Evolutionary conservation across 2,888 invertebrate genomes (phyloP).

Genomic region (Drosophila yooni): DNA sequence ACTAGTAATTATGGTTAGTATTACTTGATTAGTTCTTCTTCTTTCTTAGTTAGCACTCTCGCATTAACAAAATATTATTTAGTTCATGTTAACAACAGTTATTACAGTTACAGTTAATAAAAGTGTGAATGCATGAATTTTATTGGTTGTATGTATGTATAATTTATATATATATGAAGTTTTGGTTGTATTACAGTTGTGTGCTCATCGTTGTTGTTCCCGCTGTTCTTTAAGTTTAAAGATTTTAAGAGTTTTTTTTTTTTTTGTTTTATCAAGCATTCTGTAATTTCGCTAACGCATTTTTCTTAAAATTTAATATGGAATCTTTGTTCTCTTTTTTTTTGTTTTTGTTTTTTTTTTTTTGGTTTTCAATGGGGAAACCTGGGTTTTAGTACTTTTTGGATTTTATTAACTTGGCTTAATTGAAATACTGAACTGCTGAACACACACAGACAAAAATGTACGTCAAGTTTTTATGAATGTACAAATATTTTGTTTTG

Average conservation of each 20-base stretch:
- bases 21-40: constrained; percentile 32
- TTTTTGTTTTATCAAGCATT: constrained; percentile 45
- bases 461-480: constrained; percentile 48
- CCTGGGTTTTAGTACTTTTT: constrained; percentile 57
- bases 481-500: constrained; percentile 26
- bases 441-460: constrained; percentile 67
- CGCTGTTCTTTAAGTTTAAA: constrained; percentile 59
- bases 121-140: constrained; percentile 30
- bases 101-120: constrained; percentile 49
- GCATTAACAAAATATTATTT: constrained; percentile 65
- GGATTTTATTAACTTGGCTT: constrained; percentile 66
- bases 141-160: constrained; percentile 12
- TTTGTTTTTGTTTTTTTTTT: constrained; percentile 25
- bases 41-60: constrained; percentile 6
- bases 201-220: constrained; percentile 74
- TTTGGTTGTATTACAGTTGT: constrained; percentile 71
- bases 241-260: constrained; percentile 43
- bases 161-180: constrained; percentile 42
- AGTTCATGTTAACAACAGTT: constrained; percentile 60
- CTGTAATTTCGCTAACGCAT: constrained; percentile 42
- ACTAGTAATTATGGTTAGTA: constrained; percentile 45
- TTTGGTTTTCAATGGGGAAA: constrained; percentile 68
- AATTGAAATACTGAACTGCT: constrained; percentile 78
- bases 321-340: constrained; percentile 22
- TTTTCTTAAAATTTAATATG: constrained; percentile 26